phyloP scores from a whole-genome alignment of 2,113 vertebrate species.

The Leptocoma aspasia region DNA sequence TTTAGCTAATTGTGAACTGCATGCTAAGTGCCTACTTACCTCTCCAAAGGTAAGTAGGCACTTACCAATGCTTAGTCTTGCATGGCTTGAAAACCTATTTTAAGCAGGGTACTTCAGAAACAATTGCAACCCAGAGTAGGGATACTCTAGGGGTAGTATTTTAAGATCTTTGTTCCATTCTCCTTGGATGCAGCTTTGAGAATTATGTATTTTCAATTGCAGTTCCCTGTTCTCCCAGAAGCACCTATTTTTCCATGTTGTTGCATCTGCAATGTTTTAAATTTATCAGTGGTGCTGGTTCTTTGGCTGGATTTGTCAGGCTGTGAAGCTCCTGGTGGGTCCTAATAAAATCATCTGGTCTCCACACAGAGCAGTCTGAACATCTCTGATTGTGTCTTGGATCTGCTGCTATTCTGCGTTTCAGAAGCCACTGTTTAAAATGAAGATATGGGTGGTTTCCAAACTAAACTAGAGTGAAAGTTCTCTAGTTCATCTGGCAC shows the following conservation, averaged over 20 bases:
- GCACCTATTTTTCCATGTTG: background rate
- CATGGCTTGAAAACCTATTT: constrained; percentile 49
- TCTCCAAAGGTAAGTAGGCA: too few relatives aligned
- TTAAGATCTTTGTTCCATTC: constrained; percentile 1
- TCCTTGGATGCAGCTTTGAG: background rate
- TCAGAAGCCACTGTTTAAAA: background rate
- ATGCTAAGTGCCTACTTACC: constrained; percentile 39
- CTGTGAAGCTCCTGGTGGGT: background rate
- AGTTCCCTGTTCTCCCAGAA: background rate
- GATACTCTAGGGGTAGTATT: constrained; percentile 2
- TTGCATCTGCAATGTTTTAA: background rate
- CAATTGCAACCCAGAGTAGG: background rate
- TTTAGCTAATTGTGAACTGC: constrained; percentile 47
- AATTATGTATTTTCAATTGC: background rate
- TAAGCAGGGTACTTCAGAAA: constrained; percentile 18
- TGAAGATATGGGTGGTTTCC: background rate
- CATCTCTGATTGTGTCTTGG: background rate
- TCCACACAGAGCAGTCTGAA: background rate
- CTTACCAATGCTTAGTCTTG: constrained; percentile 37
- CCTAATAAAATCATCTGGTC: background rate
- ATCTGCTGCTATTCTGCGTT: background rate
- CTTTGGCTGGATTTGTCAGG: background rate
- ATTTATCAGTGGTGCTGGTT: background rate
- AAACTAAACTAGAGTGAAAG: background rate
- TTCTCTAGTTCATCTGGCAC: background rate